A percentile compares a stretch with the other conserved stretches of the same genome.
Evolutionary conservation across 2,113 vertebrate species (phyloP).

Genomic region (Chauna torquata): DNA sequence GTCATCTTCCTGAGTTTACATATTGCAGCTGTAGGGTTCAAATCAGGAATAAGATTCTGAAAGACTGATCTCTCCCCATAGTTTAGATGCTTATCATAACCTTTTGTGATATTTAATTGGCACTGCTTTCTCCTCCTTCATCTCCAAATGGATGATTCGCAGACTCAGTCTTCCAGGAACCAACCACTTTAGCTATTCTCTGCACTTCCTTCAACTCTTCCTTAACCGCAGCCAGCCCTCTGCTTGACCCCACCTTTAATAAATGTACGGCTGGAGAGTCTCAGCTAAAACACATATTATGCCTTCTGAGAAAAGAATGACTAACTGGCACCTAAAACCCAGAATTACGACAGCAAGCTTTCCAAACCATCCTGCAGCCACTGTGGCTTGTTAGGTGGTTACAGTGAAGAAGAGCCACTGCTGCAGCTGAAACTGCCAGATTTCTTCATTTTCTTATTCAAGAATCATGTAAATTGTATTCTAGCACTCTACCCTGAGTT

Average conservation of each 20-base stretch:
- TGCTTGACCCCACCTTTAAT: conserved; percentile 30
- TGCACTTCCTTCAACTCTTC: conserved; percentile 34
- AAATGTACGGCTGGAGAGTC: background rate
- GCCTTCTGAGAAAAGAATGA: background rate
- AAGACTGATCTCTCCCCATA: background rate
- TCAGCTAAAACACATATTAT: background rate
- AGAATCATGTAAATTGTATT: background rate
- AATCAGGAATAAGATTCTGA: background rate
- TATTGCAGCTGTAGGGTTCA: conserved; percentile 23
- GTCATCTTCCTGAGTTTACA: conserved; percentile 11
- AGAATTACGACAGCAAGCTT: background rate
- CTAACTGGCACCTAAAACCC: background rate
- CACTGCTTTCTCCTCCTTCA: conserved; percentile 17
- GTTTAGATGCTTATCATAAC: background rate
- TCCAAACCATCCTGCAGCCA: background rate
- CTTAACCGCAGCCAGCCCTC: conserved; percentile 22
- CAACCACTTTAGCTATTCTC: conserved; percentile 24
- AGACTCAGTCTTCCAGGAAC: conserved; percentile 29
- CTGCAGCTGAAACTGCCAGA: background rate
- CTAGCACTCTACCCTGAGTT: background rate
- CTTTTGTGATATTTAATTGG: conserved; percentile 45
- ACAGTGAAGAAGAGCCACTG: background rate
- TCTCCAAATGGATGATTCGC: conserved; percentile 51
- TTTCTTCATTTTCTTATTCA: background rate
- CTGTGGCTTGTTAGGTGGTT: background rate